Conservation (phyloP, 2,888 invertebrate species). For the Neoitamus cyanurus region DNA sequence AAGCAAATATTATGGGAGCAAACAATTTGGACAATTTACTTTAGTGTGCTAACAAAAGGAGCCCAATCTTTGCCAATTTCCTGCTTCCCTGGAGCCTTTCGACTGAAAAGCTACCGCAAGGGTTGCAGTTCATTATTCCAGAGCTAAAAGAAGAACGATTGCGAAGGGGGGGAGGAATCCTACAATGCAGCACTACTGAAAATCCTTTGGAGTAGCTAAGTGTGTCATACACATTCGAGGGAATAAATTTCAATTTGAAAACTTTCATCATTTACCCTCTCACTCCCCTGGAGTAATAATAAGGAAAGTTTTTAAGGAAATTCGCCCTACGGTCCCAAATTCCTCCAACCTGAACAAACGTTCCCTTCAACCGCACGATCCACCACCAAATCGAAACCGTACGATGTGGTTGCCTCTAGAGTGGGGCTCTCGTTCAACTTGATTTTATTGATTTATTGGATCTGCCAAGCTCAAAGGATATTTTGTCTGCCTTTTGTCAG, state of each 20-base stretch:
- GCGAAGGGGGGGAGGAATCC: not conserved
- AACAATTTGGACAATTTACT: not conserved
- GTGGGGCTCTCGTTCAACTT: not conserved
- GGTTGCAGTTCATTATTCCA: not conserved
- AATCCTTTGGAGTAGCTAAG: not conserved
- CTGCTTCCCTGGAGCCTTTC: not conserved
- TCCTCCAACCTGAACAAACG: not conserved
- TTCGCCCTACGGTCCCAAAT: not conserved
- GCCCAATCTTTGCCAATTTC: not conserved
- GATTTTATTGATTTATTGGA: not conserved
- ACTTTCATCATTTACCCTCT: not conserved
- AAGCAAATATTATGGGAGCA: not conserved
- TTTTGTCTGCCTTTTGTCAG: not conserved
- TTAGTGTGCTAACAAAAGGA: not conserved
- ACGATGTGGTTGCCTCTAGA: not conserved
- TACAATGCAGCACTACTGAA: not conserved
- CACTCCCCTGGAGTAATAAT: not conserved
- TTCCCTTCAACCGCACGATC: not conserved
- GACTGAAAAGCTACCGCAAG: not conserved
- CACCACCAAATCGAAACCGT: not conserved
- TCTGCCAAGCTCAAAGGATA: not conserved
- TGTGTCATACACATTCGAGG: not conserved
- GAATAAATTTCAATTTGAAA: not conserved
- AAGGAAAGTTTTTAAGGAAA: not conserved
- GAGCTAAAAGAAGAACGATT: not conserved